Percentiles rank a stretch among this genome's conserved stretches.
Conservation (phyloP, 2,888 invertebrate genomes). For the Ceraclea dissimilis region DNA sequence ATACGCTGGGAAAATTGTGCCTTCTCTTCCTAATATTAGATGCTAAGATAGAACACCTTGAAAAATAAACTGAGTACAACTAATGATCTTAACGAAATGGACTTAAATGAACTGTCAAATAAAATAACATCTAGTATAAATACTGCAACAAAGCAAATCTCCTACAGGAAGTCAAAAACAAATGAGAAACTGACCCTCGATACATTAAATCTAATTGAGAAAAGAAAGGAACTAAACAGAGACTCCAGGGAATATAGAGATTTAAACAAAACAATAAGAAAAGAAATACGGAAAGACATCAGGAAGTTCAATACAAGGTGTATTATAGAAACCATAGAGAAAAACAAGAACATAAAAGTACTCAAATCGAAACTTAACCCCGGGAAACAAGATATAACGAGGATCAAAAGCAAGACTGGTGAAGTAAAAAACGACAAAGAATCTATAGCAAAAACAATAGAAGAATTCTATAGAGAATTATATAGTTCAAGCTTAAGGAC, state of each 20-base stretch:
- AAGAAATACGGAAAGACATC: too few relatives aligned
- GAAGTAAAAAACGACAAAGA: neutral
- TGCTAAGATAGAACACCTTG: too few relatives aligned
- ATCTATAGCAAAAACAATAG: neutral
- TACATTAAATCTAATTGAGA: too few relatives aligned
- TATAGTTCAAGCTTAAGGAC: neutral
- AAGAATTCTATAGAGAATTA: neutral
- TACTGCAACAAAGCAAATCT: too few relatives aligned
- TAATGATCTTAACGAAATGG: too few relatives aligned
- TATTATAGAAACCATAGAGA: neutral
- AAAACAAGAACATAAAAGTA: neutral
- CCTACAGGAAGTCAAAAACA: too few relatives aligned
- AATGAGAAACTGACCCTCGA: too few relatives aligned
- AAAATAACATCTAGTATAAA: too few relatives aligned
- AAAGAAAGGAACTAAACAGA: neutral
- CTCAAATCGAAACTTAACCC: neutral
- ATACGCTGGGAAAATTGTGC: too few relatives aligned
- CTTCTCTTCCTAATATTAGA: too few relatives aligned
- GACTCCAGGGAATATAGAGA: neutral
- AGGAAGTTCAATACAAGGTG: neutral
- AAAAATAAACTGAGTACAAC: too few relatives aligned
- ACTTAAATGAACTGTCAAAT: too few relatives aligned
- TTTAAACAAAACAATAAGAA: neutral
- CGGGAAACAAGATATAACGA: neutral
- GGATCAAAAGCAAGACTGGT: neutral